Evolutionary conservation across 2,797 vertebrate species (phyloP).

Genomic region (Parambassis ranga): DNA sequence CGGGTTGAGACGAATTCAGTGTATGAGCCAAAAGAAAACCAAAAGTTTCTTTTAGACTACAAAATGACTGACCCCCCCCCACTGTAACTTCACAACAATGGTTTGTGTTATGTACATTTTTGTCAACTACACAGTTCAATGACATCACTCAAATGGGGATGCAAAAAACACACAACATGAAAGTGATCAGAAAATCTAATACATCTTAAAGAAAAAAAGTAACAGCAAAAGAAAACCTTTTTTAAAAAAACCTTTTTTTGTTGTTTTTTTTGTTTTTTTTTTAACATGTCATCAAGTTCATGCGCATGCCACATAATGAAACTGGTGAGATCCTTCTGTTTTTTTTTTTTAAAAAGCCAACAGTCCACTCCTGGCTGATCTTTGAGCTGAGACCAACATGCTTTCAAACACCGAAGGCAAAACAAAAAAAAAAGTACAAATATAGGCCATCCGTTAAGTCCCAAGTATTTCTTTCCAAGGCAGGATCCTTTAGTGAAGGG

Average conservation of each 20-base stretch:
- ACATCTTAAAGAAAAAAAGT: conserved; percentile 57
- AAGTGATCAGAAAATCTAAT: conserved; percentile 62
- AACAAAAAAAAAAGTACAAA: conserved; percentile 51
- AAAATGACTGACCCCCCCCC: conserved; percentile 55
- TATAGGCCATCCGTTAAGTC: conserved; percentile 50
- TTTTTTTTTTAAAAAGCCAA: conserved; percentile 68
- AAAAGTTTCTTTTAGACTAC: conserved; percentile 70
- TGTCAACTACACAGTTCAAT: conserved; percentile 71
- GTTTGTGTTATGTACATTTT: conserved; percentile 80
- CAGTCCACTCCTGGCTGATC: conserved; percentile 69
- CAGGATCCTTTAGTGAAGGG: conserved; percentile 65
- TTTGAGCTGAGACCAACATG: conserved; percentile 63
- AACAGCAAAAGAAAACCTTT: conserved; percentile 57
- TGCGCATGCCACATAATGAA: conserved; percentile 81
- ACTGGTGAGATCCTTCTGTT: conserved; percentile 82
- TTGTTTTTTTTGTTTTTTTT: conserved; percentile 20
- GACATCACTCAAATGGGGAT: conserved; percentile 74
- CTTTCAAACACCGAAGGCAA: conserved; percentile 62
- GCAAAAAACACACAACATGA: conserved; percentile 75
- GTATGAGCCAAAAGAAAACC: conserved; percentile 66
- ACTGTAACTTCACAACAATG: conserved; percentile 73
- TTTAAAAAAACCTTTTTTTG: conserved; percentile 28
- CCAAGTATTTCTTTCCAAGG: conserved; percentile 49
- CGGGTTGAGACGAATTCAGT: conserved; percentile 67
- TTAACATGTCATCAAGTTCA: conserved; percentile 78